Conservation (phyloP, 2,888 invertebrate genomes). For the Drosophila antonietae region DNA sequence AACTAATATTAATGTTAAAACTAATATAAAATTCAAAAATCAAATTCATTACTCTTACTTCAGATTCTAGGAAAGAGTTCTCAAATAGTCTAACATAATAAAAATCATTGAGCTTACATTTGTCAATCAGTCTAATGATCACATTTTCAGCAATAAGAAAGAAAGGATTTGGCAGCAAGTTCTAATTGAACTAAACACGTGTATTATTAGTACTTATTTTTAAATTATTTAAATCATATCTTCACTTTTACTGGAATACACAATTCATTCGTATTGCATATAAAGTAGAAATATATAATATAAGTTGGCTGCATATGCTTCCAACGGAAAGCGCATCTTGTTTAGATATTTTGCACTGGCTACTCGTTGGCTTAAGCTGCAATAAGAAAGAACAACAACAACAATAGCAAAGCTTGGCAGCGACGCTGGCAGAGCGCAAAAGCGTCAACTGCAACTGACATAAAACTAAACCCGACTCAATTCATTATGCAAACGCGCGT, state of each 20-base stretch:
- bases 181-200: no score
- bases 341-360: conserved; percentile 25
- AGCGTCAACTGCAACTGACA: conserved; percentile 65
- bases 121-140: no score
- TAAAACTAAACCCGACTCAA: conserved; percentile 76
- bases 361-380: conserved; percentile 11
- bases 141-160: no score
- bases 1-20: no score
- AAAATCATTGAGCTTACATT: no score
- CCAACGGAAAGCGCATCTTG: conserved; percentile 31
- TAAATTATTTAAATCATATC: no score
- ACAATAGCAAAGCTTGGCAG: conserved; percentile 15
- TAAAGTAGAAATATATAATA: neutral
- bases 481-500: conserved; percentile 81
- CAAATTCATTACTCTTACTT: no score
- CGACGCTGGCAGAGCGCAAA: conserved; percentile 27
- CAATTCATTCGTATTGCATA: neutral
- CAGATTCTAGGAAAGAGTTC: no score
- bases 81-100: no score
- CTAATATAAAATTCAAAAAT: no score
- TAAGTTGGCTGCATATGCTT: neutral
- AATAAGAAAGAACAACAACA: conserved; percentile 10
- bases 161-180: neutral
- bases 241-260: neutral
- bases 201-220: no score